A percentile compares a stretch with the other conserved stretches of the same genome.
phyloP scores from a whole-genome alignment of 2,113 vertebrate genomes.

The Mugil cephalus region DNA sequence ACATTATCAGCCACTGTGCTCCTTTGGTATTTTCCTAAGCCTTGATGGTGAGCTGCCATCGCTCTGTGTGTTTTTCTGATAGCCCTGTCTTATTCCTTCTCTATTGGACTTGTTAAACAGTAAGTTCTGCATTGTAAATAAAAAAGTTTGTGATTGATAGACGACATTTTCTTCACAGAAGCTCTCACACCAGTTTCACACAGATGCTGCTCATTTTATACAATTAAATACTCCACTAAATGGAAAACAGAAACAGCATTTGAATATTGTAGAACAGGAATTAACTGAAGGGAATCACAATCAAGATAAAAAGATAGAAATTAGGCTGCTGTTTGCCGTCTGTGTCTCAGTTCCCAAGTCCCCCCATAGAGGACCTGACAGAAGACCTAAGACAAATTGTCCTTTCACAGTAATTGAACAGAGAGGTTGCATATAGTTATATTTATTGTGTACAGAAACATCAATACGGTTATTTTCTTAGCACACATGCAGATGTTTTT shows the following conservation, averaged over 20 bases:
- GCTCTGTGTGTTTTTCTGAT: slow-evolving; percentile 46
- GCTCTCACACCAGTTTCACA: not conserved
- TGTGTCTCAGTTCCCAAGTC: too few species aligned
- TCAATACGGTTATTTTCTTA: too few species aligned
- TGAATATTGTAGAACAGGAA: not conserved
- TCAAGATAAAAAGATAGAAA: not conserved
- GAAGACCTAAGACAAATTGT: too few species aligned
- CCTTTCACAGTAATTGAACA: too few species aligned
- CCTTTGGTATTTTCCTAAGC: slow-evolving; percentile 61
- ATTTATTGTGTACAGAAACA: too few species aligned
- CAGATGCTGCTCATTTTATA: not conserved
- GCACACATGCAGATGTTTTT: too few species aligned
- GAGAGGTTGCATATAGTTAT: too few species aligned
- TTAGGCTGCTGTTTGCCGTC: not conserved
- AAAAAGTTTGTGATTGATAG: slow-evolving; percentile 12
- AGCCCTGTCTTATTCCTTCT: slow-evolving; percentile 27
- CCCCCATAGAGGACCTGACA: too few species aligned
- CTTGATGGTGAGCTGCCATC: slow-evolving; percentile 42
- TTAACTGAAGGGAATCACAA: not conserved
- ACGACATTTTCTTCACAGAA: slow-evolving; percentile 9
- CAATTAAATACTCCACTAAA: too few species aligned
- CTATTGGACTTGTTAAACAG: slow-evolving; percentile 29
- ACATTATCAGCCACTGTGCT: slow-evolving; percentile 60
- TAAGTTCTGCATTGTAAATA: slow-evolving; percentile 40
- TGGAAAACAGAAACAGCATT: not conserved